Evolutionary conservation across 2,113 vertebrate genomes (phyloP), one percentile per base, ranked within the genome.

Genomic region (Heterotilapia buettikoferi): DNA sequence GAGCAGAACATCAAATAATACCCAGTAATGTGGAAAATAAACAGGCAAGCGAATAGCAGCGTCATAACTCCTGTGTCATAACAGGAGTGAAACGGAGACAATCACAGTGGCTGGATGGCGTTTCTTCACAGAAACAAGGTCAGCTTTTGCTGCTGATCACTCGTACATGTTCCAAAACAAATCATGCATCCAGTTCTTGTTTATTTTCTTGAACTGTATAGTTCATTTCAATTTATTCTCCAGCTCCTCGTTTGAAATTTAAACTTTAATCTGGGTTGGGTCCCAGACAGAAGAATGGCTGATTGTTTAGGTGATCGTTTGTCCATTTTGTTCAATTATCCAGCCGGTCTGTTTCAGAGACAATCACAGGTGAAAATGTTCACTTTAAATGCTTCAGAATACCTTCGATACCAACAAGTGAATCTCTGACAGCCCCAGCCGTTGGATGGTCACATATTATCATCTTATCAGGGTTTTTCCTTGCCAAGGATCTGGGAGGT

Each of bases 1-100:
- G 68, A 59, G 79, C 52, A 84, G 78, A 89, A 85, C 38, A 11
- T 36, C 12, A 79, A 80, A 82, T 84, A 86, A 89, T 90, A 87
- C 61, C 19, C 63, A 91, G 71, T 36, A 85, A 76, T 53, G 47
- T 71, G 63, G 36, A 54, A 66, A 33, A 19, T 47, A 71, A 82
- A 56, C 8, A 57, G 38, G 80, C 9, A 63, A 29, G 12, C 13
- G n/a, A 79, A 43, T 2, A 76, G 31, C 68, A 43, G 29, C 7
- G 2, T 84, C 7, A 29, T 76, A 43, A 52, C 40, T 66, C 33
- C 6, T 59, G 2, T 53, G 6, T 31, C 13, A n/a, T 14, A 33
- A 24, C 50, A 12, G 7, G 14, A 53, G 50, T 82, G 73, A 83
- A 33, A 83, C 38, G 2, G 12, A 63, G 21, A 83, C 21, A 81